These are phyloP conservation scores for Bagarius yarrelli DNA, from an alignment of 2,113 vertebrate species.

Conservation along the genomic window DNA sequence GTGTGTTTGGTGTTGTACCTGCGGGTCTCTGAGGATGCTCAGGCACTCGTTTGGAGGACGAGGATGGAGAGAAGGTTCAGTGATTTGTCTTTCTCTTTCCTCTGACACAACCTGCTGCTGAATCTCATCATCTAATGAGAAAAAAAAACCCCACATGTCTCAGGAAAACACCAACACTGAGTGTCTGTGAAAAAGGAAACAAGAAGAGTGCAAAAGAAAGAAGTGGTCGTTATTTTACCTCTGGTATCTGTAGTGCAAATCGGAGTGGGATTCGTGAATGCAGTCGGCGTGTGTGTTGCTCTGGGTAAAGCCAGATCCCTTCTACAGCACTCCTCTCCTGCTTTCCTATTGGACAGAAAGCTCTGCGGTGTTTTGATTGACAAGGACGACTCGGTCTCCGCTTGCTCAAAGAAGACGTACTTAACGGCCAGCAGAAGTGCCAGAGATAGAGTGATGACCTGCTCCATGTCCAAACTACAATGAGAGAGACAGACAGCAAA, in stretches of 20 bases:
- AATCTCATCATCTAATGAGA: conserved; percentile 64
- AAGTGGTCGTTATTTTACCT: conserved; percentile 63
- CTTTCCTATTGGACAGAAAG: conserved; percentile 55
- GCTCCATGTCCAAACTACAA: conserved; percentile 91
- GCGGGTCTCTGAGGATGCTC: conserved; percentile 77
- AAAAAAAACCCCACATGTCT: not conserved
- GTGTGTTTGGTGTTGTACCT: conserved; percentile 67
- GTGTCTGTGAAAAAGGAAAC: not conserved
- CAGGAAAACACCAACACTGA: not conserved
- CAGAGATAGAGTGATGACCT: conserved; percentile 87
- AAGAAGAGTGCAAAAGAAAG: not conserved
- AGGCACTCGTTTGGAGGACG: conserved; percentile 82
- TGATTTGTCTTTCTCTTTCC: not conserved
- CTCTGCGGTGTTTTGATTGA: conserved; percentile 80
- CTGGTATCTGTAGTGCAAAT: conserved; percentile 62
- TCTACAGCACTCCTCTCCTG: conserved; percentile 71
- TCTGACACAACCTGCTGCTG: conserved; percentile 66
- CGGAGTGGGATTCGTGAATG: conserved; percentile 25
- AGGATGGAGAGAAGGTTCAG: conserved; percentile 55
- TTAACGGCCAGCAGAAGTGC: conserved; percentile 91
- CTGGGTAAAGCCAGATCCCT: conserved; percentile 61
- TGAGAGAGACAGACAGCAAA: conserved; percentile 35
- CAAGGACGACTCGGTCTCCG: conserved; percentile 87
- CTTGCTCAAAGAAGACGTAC: conserved; percentile 97
- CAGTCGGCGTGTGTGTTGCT: not conserved